phyloP scores from a whole-genome alignment of 2,888 invertebrate species.

The Ferdinandea cuprea region DNA sequence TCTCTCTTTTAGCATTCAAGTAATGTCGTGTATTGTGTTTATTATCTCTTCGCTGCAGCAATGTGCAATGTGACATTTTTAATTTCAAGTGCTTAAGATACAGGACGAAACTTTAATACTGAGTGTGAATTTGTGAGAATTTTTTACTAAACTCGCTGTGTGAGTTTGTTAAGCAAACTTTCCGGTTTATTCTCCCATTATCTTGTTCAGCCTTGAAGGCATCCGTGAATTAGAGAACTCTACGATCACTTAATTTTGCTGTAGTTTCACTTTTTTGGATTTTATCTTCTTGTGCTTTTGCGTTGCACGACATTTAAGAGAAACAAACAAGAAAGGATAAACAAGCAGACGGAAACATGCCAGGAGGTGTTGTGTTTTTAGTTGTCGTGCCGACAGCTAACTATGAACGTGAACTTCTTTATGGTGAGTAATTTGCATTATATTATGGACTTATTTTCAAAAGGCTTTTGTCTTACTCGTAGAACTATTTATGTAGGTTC shows the following conservation, averaged over 20 bases:
- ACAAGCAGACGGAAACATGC: constrained; percentile 81
- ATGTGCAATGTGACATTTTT: constrained; percentile 23
- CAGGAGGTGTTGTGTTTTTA: constrained; percentile 87
- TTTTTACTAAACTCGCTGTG: constrained; percentile 34
- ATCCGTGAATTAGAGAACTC: constrained; percentile 21
- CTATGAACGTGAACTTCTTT: constrained; percentile 85
- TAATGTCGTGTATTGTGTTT: constrained; percentile 25
- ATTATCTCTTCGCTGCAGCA: constrained; percentile 30
- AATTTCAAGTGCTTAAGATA: constrained; percentile 10
- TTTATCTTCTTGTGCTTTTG: constrained; percentile 3
- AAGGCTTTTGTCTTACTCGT: constrained; percentile 22
- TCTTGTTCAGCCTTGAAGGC: constrained; percentile 13
- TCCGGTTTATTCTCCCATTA: constrained; percentile 39
- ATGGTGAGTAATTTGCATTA: constrained; percentile 79
- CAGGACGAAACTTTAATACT: constrained; percentile 8
- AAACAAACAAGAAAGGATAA: constrained; percentile 5
- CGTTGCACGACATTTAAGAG: constrained; percentile 31
- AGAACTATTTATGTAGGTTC: too few species aligned
- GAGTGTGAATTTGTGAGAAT: constrained; percentile 52
- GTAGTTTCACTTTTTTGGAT: constrained; percentile 1
- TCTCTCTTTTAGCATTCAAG: constrained; percentile 39
- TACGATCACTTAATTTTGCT: constrained; percentile 17
- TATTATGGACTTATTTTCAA: constrained; percentile 22
- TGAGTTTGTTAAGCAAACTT: constrained; percentile 43
- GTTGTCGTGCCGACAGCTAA: constrained; percentile 88